phyloP scores from a whole-genome alignment of 2,888 invertebrate genomes.

The Loripinus fragilis region DNA sequence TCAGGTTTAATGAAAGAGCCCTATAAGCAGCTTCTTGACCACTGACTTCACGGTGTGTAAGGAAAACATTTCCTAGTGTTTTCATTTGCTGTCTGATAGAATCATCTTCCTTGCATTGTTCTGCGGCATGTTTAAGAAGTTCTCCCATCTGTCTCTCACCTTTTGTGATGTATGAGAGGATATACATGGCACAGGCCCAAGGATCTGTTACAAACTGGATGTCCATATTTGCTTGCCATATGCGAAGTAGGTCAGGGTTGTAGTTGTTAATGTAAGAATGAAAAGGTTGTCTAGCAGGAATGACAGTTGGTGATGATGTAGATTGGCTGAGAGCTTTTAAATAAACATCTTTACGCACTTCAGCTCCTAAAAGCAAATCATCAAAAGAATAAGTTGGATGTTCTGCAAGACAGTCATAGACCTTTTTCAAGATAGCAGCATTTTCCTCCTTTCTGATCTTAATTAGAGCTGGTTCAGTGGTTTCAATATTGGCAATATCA shows the following conservation, averaged over 20 bases:
- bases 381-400: background rate
- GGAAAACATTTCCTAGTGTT: slow-evolving; percentile 46
- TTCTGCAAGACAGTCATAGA: too few species aligned
- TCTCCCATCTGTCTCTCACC: slow-evolving; percentile 45
- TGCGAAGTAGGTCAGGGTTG: slow-evolving; percentile 41
- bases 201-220: slow-evolving; percentile 55
- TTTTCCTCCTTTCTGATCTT: too few species aligned
- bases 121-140: slow-evolving; percentile 42
- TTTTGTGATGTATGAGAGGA: slow-evolving; percentile 21
- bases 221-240: slow-evolving; percentile 60
- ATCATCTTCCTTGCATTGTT: slow-evolving; percentile 35
- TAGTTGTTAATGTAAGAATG: slow-evolving; percentile 55
- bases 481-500: background rate
- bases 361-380: slow-evolving; percentile 10
- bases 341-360: background rate
- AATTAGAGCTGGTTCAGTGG: background rate
- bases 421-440: too few species aligned
- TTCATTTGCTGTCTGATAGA: slow-evolving; percentile 41
- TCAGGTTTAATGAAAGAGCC: slow-evolving; percentile 54
- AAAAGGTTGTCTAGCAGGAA: slow-evolving; percentile 39
- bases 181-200: slow-evolving; percentile 57
- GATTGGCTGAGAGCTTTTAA: background rate
- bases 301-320: slow-evolving; percentile 22
- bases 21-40: slow-evolving; percentile 70
- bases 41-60: slow-evolving; percentile 64